Evolutionary conservation across 2,888 invertebrate species (phyloP), one percentile per base, ranked within the genome.

Genomic region (Nipponacmea schrenckii): DNA sequence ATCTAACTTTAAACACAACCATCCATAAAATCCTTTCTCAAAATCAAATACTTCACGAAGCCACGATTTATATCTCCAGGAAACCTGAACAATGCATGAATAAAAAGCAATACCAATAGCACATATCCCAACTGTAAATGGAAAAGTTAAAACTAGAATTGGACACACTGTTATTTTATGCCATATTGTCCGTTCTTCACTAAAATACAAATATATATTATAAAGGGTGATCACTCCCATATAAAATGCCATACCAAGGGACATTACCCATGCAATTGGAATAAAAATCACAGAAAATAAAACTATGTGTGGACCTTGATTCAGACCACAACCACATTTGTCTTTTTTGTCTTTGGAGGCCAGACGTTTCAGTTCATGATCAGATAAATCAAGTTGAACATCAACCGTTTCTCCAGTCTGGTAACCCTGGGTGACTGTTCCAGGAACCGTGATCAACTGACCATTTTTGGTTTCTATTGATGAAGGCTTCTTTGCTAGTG

Each of bases 1-100:
- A 73, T 91, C 91, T 48, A 94, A 80, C 62, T 91, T 90, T 72
- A 92, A 91, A 85, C 94, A 94, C 24, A 94, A 88, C 93, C 94
- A 94, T 8, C 94, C 94, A 80, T 93, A 94, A 89, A 94, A 94
- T 0, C 94, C 94, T 87, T 94, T 94, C 82, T 94, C 94, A 83
- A 93, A 92, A 87, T 94, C 94, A 72, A 91, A 91, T 2, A 94
- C 92, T 88, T 93, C 93, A 81, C 92, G 92, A 85, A 91, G 90
- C 94, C 94, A 94, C 78, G 92, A 92, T 46, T 91, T 91, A 73
- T 92, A 92, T 81, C 92, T 92, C 86, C 93, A 92, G 1, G 93
- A 93, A 17, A 94, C 86, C 87, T 94, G 94, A 10, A 91, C 91
- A 70, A 93, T 88, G 0, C 93, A 93, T 64, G 93, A 92, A 87